Evolutionary conservation across 2,797 vertebrate species (phyloP).

Genomic region (Emydoidea blandingii): DNA sequence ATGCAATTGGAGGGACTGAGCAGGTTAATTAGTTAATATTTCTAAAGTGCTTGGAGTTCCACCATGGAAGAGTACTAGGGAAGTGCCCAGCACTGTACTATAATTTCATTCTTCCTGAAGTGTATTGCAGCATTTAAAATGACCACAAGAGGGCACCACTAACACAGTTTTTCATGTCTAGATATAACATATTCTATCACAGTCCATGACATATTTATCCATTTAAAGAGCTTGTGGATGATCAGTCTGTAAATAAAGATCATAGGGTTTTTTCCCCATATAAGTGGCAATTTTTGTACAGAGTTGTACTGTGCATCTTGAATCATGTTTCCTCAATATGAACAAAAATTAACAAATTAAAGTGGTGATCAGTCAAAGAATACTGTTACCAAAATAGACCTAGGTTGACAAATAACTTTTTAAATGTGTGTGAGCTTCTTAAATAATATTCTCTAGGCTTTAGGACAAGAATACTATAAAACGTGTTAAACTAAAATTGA

Average conservation of each 20-base stretch:
- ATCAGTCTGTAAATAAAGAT: neutral
- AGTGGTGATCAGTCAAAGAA: neutral
- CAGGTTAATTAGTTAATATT: neutral
- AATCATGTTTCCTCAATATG: neutral
- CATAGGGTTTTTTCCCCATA: fast-evolving
- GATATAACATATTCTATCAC: no score
- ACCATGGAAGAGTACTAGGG: neutral
- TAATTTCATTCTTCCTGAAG: neutral
- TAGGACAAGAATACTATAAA: neutral
- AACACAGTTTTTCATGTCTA: neutral
- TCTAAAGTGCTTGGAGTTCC: no score
- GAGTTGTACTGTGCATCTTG: neutral
- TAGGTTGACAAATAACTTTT: neutral
- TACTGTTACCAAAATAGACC: neutral
- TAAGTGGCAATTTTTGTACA: fast-evolving
- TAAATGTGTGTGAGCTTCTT: neutral
- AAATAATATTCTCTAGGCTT: neutral
- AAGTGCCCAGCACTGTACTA: neutral
- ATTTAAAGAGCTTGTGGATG: neutral
- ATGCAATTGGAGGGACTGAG: neutral
- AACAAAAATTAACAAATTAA: neutral
- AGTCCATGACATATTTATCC: neutral
- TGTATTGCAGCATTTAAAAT: neutral
- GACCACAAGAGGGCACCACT: constrained; percentile 60
- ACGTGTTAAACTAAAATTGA: neutral